A percentile compares a stretch with the other conserved stretches of the same genome.
Conservation (phyloP, 2,797 vertebrate species). For the Poecilia velifera region DNA sequence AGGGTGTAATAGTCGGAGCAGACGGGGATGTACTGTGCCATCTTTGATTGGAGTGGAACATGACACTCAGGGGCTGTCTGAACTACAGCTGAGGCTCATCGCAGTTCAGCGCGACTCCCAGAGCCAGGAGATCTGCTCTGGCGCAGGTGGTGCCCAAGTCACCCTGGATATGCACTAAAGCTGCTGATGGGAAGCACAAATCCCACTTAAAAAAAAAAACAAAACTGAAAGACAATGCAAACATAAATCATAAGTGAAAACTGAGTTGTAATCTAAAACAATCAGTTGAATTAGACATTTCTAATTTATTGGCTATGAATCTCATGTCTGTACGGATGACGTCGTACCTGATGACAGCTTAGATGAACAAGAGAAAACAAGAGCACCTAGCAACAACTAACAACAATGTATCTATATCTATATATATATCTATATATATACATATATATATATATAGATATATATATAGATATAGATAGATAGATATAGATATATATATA, state of each 20-base stretch:
- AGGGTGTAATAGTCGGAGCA: conserved; percentile 31
- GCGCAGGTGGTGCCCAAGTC: conserved; percentile 53
- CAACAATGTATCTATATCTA: too few relatives aligned
- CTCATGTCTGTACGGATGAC: conserved; percentile 50
- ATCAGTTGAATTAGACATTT: conserved; percentile 36
- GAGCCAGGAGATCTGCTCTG: conserved; percentile 41
- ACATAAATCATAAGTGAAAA: neutral
- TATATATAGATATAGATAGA: too few relatives aligned
- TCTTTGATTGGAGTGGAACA: conserved; percentile 62
- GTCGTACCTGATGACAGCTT: conserved; percentile 48
- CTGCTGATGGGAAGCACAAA: conserved; percentile 8
- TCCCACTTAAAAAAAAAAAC: conserved; percentile 3
- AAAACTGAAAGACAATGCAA: neutral
- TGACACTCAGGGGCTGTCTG: conserved; percentile 60
- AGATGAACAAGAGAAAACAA: conserved; percentile 34
- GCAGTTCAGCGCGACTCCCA: conserved; percentile 34
- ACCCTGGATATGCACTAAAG: conserved; percentile 29
- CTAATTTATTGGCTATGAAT: conserved; percentile 42
- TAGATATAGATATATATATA: too few relatives aligned
- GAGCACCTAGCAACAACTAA: conserved; percentile 42
- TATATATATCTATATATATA: too few relatives aligned
- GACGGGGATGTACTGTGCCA: conserved; percentile 39
- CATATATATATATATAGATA: too few relatives aligned
- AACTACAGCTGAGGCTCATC: conserved; percentile 64
- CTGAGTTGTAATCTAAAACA: conserved; percentile 6